Evolutionary conservation across 92 coral and sea anemone genomes (phyloP).

Genomic region (Porites lobata): DNA sequence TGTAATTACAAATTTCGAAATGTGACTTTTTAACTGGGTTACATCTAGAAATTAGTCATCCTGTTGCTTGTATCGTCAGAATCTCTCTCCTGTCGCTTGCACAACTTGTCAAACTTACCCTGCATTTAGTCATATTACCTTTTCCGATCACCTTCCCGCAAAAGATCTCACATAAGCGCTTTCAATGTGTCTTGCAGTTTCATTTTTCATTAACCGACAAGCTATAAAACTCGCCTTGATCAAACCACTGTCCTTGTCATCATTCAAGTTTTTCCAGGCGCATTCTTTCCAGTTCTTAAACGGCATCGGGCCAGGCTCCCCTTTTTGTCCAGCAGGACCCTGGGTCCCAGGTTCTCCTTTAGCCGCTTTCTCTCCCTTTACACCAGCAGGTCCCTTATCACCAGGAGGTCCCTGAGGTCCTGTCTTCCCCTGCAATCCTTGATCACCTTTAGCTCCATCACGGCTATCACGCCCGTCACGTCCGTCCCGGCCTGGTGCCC

Average conservation of each 20-base stretch:
- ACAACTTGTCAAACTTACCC: no score
- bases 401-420: slow-evolving; percentile 17
- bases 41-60: no score
- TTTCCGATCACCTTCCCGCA: no score
- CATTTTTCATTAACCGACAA: no score
- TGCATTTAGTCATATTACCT: no score
- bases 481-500: neutral
- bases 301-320: neutral
- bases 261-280: slow-evolving; percentile 7
- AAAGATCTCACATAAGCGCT: no score
- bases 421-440: neutral
- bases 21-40: no score
- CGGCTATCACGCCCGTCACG: slow-evolving; percentile 8
- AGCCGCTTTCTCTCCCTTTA: neutral
- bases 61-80: no score
- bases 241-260: neutral
- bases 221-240: slow-evolving; percentile 1
- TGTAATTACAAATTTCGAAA: no score
- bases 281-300: neutral
- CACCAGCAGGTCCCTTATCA: slow-evolving; percentile 2
- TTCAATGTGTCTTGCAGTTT: no score
- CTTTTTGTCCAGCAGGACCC: neutral
- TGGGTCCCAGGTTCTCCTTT: neutral
- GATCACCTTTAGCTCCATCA: slow-evolving; percentile 6
- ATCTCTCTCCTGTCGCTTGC: no score